Evolutionary conservation across 1,140 invertebrate genomes (phyloP).

Genomic region (Phymastichus coffea): DNA sequence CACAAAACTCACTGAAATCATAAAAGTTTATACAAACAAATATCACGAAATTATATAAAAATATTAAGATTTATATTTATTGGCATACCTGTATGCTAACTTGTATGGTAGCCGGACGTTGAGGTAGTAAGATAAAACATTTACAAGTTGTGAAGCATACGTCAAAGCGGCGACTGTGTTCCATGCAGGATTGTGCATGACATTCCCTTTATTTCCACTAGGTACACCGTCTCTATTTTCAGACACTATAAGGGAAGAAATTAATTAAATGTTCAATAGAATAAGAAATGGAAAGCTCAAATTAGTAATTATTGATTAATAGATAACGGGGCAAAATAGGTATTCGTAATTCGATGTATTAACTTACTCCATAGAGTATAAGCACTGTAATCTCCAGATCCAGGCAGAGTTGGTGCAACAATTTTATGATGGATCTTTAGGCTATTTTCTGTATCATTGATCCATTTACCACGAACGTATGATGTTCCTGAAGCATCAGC

Average conservation of each 20-base stretch:
- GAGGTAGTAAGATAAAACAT: conserved; percentile 75
- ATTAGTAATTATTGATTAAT: not conserved
- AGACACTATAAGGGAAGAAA: conserved; percentile 57
- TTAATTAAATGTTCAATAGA: not conserved
- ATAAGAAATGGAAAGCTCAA: not conserved
- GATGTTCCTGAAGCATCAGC: conserved; percentile 75
- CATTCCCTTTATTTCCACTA: conserved; percentile 56
- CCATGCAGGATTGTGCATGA: conserved; percentile 67
- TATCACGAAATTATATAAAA: conserved; percentile 9
- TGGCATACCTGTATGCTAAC: conserved; percentile 69
- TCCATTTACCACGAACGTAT: conserved; percentile 74
- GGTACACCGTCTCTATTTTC: conserved; percentile 67
- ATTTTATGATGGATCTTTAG: conserved; percentile 71
- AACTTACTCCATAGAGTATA: conserved; percentile 71
- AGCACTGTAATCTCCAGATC: conserved; percentile 75
- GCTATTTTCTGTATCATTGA: conserved; percentile 66
- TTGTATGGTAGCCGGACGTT: conserved; percentile 75
- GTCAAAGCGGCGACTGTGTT: conserved; percentile 77
- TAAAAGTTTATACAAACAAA: conserved; percentile 19
- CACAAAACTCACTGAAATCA: conserved; percentile 72
- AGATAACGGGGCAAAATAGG: conserved; percentile 1
- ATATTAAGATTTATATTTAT: not conserved
- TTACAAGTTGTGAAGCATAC: conserved; percentile 80
- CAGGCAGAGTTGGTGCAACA: conserved; percentile 73
- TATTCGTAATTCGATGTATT: conserved; percentile 5